Base-by-base conservation (phyloP, 2,113 vertebrate genomes). In the Herpailurus yagouaroundi region DNA sequence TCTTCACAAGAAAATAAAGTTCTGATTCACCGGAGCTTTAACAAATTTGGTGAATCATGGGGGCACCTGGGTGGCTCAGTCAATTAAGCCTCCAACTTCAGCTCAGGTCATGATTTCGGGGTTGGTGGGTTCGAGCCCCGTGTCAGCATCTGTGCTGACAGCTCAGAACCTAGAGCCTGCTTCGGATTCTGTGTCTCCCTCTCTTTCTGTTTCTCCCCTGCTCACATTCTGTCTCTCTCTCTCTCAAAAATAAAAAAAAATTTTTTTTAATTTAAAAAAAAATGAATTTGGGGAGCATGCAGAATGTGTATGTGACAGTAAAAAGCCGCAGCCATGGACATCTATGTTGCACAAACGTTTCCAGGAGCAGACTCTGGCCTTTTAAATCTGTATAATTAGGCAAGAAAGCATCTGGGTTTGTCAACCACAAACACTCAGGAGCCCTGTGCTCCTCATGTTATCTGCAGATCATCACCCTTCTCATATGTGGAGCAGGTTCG, bases 281-380 rank as follows among this genome's bases (percentile, higher is more conserved):
- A 41, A 45, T 45, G 45, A 9, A 45, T 9, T 45, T 45, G 45
- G 45, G 9, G 45, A 45, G 45, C 45, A 45, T 0, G 4, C 50
- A 60, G 60, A 31, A 41, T 4, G 1, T 52, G 5, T 5, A 10
- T 0, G 1, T 76, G 36, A 50, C 14, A 7, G 64, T 2, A 33
- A 74, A 64, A 48, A 38, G 29, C 45, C 33, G 27, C 4, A 5
- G 41, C 23, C 2, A 12, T 8, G 19, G 63, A 55, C 3, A 10
- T 33, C 64, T 15, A 31, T 29, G 48, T 64, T 45, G 27, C 12
- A 21, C 21, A 86, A 64, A 73, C 10, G 36, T 73, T 86, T 95
- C 84, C 5, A 12, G 25, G 41, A 76, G 38, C 25, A 0, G 7
- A 76, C 38, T 76, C 25, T 45, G 25, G 73, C 45, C 38, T 77